phyloP scores from a whole-genome alignment of 1,140 invertebrate genomes.

The Conus betulinus region DNA sequence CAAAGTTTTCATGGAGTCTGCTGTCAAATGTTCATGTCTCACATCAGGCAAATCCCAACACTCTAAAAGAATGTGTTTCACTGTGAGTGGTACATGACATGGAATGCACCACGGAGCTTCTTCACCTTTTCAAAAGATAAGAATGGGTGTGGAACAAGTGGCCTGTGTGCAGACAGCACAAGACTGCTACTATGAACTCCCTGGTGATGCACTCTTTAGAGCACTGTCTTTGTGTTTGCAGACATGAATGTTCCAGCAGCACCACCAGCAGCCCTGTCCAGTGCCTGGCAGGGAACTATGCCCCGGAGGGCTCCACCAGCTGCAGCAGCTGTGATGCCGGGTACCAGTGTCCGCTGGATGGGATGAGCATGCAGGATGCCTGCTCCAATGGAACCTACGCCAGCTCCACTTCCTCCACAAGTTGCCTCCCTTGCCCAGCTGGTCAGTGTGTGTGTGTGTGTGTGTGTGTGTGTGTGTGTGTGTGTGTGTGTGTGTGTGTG shows the following conservation, averaged over 20 bases:
- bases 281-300: conserved; percentile 54
- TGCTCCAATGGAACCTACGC: conserved; percentile 57
- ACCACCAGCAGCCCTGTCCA: conserved; percentile 46
- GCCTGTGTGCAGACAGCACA: too few relatives aligned
- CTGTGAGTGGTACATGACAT: too few relatives aligned
- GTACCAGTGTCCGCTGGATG: conserved; percentile 51
- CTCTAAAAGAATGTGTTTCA: too few relatives aligned
- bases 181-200: too few relatives aligned
- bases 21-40: too few relatives aligned
- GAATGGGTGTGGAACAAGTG: too few relatives aligned
- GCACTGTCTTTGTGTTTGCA: not conserved
- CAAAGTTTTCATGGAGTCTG: too few relatives aligned
- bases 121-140: too few relatives aligned
- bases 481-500: not conserved
- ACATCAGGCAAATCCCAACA: too few relatives aligned
- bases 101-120: too few relatives aligned
- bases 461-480: not conserved
- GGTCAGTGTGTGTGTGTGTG: conserved; percentile 28
- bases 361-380: conserved; percentile 42
- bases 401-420: not conserved
- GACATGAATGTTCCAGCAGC: conserved; percentile 31
- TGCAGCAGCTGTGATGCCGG: conserved; percentile 57
- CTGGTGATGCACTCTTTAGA: too few relatives aligned
- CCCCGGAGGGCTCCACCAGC: conserved; percentile 41
- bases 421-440: conserved; percentile 52